A percentile compares a stretch with the other conserved stretches of the same genome.
Evolutionary conservation across 1,140 invertebrate genomes (phyloP).

Genomic region (Leptestheria dahalacensis): DNA sequence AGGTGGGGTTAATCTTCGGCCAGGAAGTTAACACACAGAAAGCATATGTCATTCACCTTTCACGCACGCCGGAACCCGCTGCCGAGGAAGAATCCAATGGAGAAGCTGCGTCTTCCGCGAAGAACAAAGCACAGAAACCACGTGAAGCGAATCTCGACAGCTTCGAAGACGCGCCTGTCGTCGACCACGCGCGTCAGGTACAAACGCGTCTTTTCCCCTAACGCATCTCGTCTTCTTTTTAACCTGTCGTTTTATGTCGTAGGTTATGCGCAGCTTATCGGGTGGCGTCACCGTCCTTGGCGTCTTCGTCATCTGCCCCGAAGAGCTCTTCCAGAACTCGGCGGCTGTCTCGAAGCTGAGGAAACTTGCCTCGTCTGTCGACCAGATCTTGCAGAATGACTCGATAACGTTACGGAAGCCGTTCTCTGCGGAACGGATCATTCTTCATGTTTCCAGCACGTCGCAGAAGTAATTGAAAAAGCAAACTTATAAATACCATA

Average conservation of each 20-base stretch:
- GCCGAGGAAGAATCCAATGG: slow-evolving; percentile 27
- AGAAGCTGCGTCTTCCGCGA: slow-evolving; percentile 8
- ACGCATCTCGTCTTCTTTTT: not conserved
- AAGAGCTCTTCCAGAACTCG: slow-evolving; percentile 13
- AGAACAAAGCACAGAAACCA: slow-evolving; percentile 3
- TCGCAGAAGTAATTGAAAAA: slow-evolving; percentile 5
- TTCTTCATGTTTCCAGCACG: slow-evolving; percentile 9
- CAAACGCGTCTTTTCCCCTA: not conserved
- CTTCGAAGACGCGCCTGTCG: slow-evolving; percentile 4
- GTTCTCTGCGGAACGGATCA: slow-evolving; percentile 8
- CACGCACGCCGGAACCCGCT: slow-evolving; percentile 45
- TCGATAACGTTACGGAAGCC: slow-evolving; percentile 1
- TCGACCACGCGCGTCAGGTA: slow-evolving; percentile 14
- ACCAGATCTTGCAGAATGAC: not conserved
- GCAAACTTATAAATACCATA: not conserved
- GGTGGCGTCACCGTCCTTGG: slow-evolving; percentile 15
- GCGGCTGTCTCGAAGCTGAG: not conserved
- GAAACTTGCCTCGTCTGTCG: slow-evolving; percentile 7
- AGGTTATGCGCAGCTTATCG: slow-evolving; percentile 14
- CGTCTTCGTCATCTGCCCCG: slow-evolving; percentile 10
- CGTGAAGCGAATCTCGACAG: not conserved
- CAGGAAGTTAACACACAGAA: slow-evolving; percentile 29
- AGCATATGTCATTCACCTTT: slow-evolving; percentile 54
- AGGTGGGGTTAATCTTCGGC: slow-evolving; percentile 12
- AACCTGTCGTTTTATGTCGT: not conserved